Percentiles rank a stretch among this genome's conserved stretches.
Conservation (phyloP, 2,113 vertebrate species). For the Catharus fuscescens region DNA sequence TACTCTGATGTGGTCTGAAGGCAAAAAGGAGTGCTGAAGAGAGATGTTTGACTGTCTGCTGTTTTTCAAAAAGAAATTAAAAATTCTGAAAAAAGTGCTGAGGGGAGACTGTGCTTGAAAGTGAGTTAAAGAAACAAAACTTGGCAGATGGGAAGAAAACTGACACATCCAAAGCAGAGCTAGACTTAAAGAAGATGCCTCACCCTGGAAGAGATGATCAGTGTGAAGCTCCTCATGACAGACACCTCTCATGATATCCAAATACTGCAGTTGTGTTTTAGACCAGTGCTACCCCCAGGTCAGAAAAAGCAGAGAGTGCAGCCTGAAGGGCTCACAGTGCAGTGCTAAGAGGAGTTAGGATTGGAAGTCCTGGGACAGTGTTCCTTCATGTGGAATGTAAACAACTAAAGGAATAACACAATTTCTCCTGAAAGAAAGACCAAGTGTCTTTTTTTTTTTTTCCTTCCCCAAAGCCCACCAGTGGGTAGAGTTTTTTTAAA, state of each 20-base stretch:
- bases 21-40: background rate
- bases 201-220: background rate
- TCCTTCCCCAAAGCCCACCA: background rate
- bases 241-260: background rate
- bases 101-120: background rate
- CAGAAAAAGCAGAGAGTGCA: background rate
- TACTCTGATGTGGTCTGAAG: background rate
- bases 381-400: background rate
- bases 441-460: background rate
- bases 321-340: background rate
- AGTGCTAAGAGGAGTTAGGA: background rate
- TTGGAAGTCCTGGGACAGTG: background rate
- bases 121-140: background rate
- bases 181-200: background rate
- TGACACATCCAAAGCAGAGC: background rate
- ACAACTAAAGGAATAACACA: background rate
- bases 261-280: background rate
- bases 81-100: background rate
- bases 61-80: background rate
- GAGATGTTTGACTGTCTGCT: background rate
- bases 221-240: background rate
- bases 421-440: background rate
- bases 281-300: background rate
- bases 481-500: background rate
- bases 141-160: background rate